Conservation (phyloP, 2,113 vertebrate genomes). For the Pseudolaguvia tuberculata region DNA sequence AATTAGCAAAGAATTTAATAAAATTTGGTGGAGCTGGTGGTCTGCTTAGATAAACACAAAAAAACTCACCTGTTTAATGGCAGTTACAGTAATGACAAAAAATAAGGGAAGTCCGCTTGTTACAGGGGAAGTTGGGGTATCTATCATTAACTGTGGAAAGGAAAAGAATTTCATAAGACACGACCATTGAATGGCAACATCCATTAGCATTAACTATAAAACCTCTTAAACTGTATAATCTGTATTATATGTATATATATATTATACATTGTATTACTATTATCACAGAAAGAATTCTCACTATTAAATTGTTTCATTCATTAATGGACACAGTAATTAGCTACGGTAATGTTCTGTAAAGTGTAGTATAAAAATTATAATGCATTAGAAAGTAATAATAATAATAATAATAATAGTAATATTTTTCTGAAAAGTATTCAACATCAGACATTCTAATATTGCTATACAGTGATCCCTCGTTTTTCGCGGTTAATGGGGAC, state of each 20-base stretch:
- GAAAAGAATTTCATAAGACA: not conserved
- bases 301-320: not conserved
- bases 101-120: slow-evolving; percentile 98
- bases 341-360: not conserved
- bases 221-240: too few relatives aligned
- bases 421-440: too few relatives aligned
- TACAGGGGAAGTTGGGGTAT: slow-evolving; percentile 95
- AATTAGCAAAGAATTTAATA: too few relatives aligned
- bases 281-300: too few relatives aligned
- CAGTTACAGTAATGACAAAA: slow-evolving; percentile 98
- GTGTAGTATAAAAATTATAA: not conserved
- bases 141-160: slow-evolving; percentile 88
- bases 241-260: too few relatives aligned
- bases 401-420: too few relatives aligned
- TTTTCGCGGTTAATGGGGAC: too few relatives aligned
- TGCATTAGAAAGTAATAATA: not conserved
- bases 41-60: not conserved
- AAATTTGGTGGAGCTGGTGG: too few relatives aligned
- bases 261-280: too few relatives aligned
- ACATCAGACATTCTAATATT: too few relatives aligned
- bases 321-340: not conserved
- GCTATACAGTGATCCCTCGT: too few relatives aligned
- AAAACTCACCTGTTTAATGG: slow-evolving; percentile 93
- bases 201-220: not conserved
- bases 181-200: not conserved